A percentile compares a stretch with the other conserved stretches of the same genome.
Evolutionary conservation across 2,888 invertebrate species (phyloP).

Genomic region (Drosophila nr. fundita): DNA sequence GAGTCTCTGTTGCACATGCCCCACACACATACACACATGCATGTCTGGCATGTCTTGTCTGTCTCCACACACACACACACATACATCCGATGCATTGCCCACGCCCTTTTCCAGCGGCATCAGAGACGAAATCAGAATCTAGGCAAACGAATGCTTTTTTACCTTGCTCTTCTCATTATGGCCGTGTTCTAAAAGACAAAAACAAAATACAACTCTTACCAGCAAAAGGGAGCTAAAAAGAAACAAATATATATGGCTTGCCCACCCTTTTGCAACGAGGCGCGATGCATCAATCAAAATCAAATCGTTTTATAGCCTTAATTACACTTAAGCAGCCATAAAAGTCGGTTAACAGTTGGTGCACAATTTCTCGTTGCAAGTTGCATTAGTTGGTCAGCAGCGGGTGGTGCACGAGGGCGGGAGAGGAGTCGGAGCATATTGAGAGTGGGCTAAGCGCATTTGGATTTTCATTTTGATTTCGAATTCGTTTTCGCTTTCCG

Average conservation of each 20-base stretch:
- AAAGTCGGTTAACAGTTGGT: constrained; percentile 67
- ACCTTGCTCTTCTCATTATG: background rate
- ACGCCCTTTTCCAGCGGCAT: constrained; percentile 62
- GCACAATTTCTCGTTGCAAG: constrained; percentile 56
- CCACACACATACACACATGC: constrained; percentile 16
- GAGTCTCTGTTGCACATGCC: constrained; percentile 47
- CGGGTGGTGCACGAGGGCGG: background rate
- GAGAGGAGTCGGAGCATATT: background rate
- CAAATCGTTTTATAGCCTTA: constrained; percentile 75
- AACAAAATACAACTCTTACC: background rate
- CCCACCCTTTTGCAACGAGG: constrained; percentile 36
- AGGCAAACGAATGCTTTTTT: constrained; percentile 8
- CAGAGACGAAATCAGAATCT: constrained; percentile 27
- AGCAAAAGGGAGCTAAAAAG: background rate
- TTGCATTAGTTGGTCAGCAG: constrained; percentile 38
- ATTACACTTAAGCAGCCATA: constrained; percentile 72
- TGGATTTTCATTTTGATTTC: constrained; percentile 33
- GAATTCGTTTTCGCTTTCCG: constrained; percentile 64
- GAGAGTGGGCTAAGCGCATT: constrained; percentile 18
- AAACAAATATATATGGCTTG: constrained; percentile 8
- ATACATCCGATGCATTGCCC: constrained; percentile 41
- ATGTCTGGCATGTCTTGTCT: constrained; percentile 10
- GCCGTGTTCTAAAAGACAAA: constrained; percentile 2
- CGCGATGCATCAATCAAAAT: constrained; percentile 66
- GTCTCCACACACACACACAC: constrained; percentile 35